Evolutionary conservation across 2,113 vertebrate species (phyloP).

Genomic region (Myxocyprinus asiaticus): DNA sequence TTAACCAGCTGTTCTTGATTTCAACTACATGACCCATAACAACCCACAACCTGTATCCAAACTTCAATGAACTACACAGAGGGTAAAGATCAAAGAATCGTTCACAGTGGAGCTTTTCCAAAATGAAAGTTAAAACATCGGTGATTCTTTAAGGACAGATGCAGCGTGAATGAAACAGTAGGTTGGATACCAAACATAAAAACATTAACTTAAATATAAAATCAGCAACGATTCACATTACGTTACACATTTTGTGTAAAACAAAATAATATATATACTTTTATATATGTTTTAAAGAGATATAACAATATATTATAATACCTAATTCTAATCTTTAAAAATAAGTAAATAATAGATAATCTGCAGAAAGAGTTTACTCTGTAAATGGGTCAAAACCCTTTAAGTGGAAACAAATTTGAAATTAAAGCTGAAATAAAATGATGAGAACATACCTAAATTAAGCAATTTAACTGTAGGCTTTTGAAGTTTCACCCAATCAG

Average conservation of each 20-base stretch:
- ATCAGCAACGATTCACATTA: constrained; percentile 73
- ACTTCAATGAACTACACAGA: constrained; percentile 3
- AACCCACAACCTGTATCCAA: constrained; percentile 20
- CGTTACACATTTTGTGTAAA: constrained; percentile 66
- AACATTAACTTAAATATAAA: constrained; percentile 66
- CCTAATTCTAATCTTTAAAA: constrained; percentile 59
- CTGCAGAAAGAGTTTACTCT: constrained; percentile 37
- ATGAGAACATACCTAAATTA: neutral
- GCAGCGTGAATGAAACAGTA: constrained; percentile 45
- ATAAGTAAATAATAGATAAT: constrained; percentile 54
- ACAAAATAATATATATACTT: constrained; percentile 64
- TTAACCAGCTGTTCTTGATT: constrained; percentile 16
- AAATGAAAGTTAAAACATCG: neutral
- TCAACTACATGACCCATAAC: constrained; percentile 5
- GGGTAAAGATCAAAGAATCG: constrained; percentile 27
- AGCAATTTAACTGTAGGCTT: neutral
- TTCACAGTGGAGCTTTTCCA: constrained; percentile 31
- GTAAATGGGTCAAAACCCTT: constrained; percentile 37
- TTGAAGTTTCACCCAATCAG: neutral
- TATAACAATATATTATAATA: constrained; percentile 62
- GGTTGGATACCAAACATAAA: constrained; percentile 57
- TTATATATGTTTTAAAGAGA: constrained; percentile 56
- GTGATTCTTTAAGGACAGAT: constrained; percentile 3
- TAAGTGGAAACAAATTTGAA: constrained; percentile 4
- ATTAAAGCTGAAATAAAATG: neutral